Base-by-base conservation (phyloP, 2,888 invertebrate species). In the Himalopsyche kuldschensis region DNA sequence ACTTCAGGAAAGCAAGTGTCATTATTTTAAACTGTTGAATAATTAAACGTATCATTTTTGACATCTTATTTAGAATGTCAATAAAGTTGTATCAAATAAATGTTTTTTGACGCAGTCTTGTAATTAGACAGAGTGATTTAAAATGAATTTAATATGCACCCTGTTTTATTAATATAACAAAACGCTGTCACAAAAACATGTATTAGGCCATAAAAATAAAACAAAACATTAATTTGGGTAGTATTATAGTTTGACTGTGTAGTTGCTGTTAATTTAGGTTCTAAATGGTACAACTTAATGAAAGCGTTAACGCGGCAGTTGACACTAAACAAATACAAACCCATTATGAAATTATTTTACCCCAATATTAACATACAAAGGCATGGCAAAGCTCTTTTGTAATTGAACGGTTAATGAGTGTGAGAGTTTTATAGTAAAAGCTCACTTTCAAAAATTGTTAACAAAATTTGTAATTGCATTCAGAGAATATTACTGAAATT, bases 291-390 rank as follows among this genome's bases (percentile, higher is more conserved):
- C 79, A 32, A 35, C 81, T 84, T 84, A 84, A 84, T 80, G 81
- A 84, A 81, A 63, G 81, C 75, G 79, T 84, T 84, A 81, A 84
- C 76, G 84, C 31, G 78, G 75, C 41, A 81, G 82, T 84, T 84
- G 84, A 84, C 84, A 89, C 89, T 90, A 90, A 90, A 88, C 88
- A 89, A 90, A 91, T 90, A 90, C 90, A 91, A 92, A 90, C 90
- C 91, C 91, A 91, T 90, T 89, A 90, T 92, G 89, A 87, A 88
- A 89, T 89, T 90, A 90, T 89, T 90, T 90, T 90, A 89, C 88
- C 90, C 83, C 55, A 81, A 78, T 78, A 81, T 84, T 77, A 84
- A 84, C 83, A 84, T 47, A 78, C 79, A 24, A 63, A 78, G 47
- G 81, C 41, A 75, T 69, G 48, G 75, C 69, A 27, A 48, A 76